These are phyloP conservation scores for Tribolium castaneum DNA, from an alignment of 1,140 invertebrate genomes.

Conservation along the genomic window DNA sequence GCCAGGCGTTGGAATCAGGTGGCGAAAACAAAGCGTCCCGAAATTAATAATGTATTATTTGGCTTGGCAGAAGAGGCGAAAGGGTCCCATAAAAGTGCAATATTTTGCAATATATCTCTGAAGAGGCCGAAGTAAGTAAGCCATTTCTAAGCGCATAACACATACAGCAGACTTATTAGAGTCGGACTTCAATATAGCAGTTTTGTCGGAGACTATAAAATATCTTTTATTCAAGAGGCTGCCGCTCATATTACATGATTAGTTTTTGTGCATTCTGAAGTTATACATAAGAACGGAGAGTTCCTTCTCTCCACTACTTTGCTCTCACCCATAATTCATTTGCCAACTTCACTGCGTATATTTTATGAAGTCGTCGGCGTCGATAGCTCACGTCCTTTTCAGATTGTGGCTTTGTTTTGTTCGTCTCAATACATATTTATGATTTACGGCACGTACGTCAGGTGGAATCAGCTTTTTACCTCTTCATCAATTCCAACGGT, in stretches of 20 bases:
- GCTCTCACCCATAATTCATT: slow-evolving; percentile 44
- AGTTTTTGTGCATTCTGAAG: slow-evolving; percentile 50
- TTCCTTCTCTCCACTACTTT: slow-evolving; percentile 27
- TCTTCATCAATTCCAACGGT: slow-evolving; percentile 30
- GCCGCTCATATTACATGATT: slow-evolving; percentile 56
- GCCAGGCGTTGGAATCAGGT: slow-evolving; percentile 16
- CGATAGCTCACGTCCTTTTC: slow-evolving; percentile 47
- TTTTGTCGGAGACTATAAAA: slow-evolving; percentile 54
- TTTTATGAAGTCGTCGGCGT: slow-evolving; percentile 45
- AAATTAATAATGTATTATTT: slow-evolving; percentile 54
- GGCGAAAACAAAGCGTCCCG: slow-evolving; percentile 33
- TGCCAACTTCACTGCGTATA: slow-evolving; percentile 47
- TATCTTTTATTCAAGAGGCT: slow-evolving; percentile 58
- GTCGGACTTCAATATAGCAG: slow-evolving; percentile 53
- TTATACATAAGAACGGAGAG: slow-evolving; percentile 45
- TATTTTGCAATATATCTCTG: slow-evolving; percentile 54
- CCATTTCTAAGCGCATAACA: slow-evolving; percentile 59
- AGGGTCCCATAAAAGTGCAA: slow-evolving; percentile 52
- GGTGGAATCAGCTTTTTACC: slow-evolving; percentile 39
- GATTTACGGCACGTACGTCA: slow-evolving; percentile 37
- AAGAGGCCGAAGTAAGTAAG: slow-evolving; percentile 55
- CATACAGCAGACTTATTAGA: slow-evolving; percentile 57
- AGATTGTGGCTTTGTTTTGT: slow-evolving; percentile 43
- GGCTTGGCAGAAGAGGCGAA: slow-evolving; percentile 24
- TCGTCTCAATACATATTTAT: slow-evolving; percentile 47